Evolutionary conservation across 1,140 invertebrate species (phyloP).

Genomic region (Drosophila bipectinata): DNA sequence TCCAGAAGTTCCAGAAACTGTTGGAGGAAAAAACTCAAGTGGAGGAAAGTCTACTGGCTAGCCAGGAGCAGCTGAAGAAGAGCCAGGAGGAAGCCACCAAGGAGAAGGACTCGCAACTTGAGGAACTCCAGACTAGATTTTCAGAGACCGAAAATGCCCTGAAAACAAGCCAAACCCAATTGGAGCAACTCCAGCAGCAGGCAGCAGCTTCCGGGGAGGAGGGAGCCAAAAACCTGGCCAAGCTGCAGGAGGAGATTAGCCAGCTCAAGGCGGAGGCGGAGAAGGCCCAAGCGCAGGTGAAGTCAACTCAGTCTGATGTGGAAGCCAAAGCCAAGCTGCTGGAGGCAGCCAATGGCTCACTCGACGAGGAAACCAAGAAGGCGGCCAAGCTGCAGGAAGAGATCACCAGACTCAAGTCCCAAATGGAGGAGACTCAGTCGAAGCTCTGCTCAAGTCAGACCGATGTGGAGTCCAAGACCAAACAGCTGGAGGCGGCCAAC

Average conservation of each 20-base stretch:
- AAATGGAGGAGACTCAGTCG: slow-evolving; percentile 15
- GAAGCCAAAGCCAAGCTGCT: slow-evolving; percentile 24
- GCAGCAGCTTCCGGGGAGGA: slow-evolving; percentile 26
- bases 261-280: slow-evolving; percentile 22
- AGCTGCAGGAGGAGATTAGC: slow-evolving; percentile 42
- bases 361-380: slow-evolving; percentile 29
- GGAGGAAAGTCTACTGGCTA: not conserved
- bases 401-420: slow-evolving; percentile 9
- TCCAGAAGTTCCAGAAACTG: slow-evolving; percentile 33
- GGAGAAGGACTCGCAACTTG: slow-evolving; percentile 21
- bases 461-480: slow-evolving; percentile 30
- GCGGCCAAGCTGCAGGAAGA: slow-evolving; percentile 32
- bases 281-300: slow-evolving; percentile 6
- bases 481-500: slow-evolving; percentile 40
- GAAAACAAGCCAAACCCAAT: slow-evolving; percentile 29
- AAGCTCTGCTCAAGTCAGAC: slow-evolving; percentile 17
- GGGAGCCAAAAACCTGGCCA: slow-evolving; percentile 27
- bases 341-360: slow-evolving; percentile 9
- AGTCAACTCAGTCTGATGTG: slow-evolving; percentile 1
- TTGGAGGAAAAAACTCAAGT: slow-evolving; percentile 12
- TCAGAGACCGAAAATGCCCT: slow-evolving; percentile 12
- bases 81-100: not conserved
- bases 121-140: not conserved
- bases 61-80: slow-evolving; percentile 12
- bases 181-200: slow-evolving; percentile 56